Evolutionary conservation across 2,113 vertebrate species (phyloP).

Genomic region (Corythaixoides concolor): DNA sequence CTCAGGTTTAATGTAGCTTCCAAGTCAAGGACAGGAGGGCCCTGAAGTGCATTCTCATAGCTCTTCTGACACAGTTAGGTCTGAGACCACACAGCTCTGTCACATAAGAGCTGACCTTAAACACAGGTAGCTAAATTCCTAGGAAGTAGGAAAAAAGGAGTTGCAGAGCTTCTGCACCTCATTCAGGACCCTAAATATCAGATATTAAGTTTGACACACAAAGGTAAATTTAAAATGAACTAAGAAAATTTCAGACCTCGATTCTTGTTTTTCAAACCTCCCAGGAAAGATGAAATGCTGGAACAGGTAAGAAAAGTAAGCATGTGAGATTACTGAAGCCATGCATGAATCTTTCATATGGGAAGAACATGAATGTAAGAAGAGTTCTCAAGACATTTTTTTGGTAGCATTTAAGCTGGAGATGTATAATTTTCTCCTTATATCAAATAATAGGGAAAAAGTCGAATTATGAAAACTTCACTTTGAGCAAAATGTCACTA

Average conservation of each 20-base stretch:
- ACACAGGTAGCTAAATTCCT: background rate
- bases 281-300: background rate
- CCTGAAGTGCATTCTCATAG: background rate
- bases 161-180: background rate
- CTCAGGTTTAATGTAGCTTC: background rate
- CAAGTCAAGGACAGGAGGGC: background rate
- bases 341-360: background rate
- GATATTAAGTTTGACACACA: background rate
- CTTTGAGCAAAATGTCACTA: background rate
- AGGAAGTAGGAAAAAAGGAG: background rate
- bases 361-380: background rate
- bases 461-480: background rate
- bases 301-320: background rate
- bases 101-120: background rate
- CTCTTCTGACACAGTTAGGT: background rate
- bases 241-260: background rate
- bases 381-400: background rate
- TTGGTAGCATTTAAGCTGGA: background rate
- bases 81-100: background rate
- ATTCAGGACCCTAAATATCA: background rate
- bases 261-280: background rate
- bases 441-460: background rate
- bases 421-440: background rate
- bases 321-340: background rate
- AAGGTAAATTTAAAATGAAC: background rate